Base-by-base conservation (phyloP, 2,113 vertebrate species). In the Hystrix cristata region DNA sequence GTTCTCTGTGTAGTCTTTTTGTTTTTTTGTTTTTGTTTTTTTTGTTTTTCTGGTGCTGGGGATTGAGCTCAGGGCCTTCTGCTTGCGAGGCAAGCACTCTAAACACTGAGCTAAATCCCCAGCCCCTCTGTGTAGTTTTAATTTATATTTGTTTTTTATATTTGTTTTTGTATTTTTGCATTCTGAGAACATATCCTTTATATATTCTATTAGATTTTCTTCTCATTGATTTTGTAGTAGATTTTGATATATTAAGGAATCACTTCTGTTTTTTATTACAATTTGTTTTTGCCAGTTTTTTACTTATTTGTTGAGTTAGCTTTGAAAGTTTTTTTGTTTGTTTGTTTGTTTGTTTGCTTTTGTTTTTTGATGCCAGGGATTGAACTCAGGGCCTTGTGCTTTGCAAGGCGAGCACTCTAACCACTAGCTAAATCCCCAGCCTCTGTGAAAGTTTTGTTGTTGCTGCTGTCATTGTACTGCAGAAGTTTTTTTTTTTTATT, bases 101-200 rank as follows among this genome's bases (percentile, higher is more conserved):
- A 38, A 38, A 38, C 38, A 38, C 38, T 38, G 38, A 38, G 38
- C 38, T 38, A 38, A 38, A 38, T 38, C 38, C 38, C 38, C 38
- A 38, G 38, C 38, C 38, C 38, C 13, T 87, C 21, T 74, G 10
- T 76, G 4, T 67, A 67, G 34, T 88, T 85, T 88, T 89, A 59
- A 71, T 34, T 72, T 94, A 27, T 94, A 27, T 67, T 95, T 91
- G 13, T 4, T 80, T 90, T 88, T 94, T 87, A 53, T 95, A 38
- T 86, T 87, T 87, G 19, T 25, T 87, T 80, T 84, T 78, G 2
- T 87, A 19, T 85, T 62, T 89, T 11, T 15, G 38, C 13, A 57
- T 84, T 55, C 29, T 87, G 13, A 78, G 80, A 83, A 15, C 7
- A 62, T 87, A 90, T 38, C 3, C 27, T 76, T 76, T 92, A 48